Evolutionary conservation across 2,113 vertebrate genomes (phyloP).

Genomic region (Cryptomyrus ogoouensis): DNA sequence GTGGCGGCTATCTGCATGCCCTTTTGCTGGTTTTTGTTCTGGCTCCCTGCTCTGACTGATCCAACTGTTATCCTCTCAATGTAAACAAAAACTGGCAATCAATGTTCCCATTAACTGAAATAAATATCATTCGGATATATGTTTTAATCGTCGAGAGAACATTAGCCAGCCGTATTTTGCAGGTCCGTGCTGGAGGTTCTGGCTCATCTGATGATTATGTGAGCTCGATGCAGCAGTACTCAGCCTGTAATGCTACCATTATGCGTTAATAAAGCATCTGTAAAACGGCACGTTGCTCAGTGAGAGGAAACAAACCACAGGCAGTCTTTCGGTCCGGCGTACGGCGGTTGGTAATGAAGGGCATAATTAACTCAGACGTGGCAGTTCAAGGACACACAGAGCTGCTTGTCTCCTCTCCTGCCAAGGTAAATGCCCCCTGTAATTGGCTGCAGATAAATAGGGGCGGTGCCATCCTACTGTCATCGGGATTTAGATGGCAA

Average conservation of each 20-base stretch:
- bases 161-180: neutral
- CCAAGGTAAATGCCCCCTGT: conserved; percentile 17
- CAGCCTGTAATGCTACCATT: neutral
- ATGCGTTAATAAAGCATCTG: neutral
- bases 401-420: neutral
- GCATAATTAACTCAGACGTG: conserved; percentile 27
- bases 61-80: neutral
- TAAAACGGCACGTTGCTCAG: neutral
- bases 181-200: neutral
- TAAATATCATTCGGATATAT: neutral
- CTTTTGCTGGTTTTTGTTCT: neutral
- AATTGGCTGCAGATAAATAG: conserved; percentile 13
- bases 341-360: neutral
- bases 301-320: conserved; percentile 9
- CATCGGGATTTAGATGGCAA: neutral
- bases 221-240: neutral
- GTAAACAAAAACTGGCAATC: neutral
- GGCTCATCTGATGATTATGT: neutral
- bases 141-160: neutral
- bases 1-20: neutral
- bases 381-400: conserved; percentile 11
- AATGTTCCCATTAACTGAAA: neutral
- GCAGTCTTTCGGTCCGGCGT: neutral
- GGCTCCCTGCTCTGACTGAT: neutral
- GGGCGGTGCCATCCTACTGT: neutral